A percentile compares a stretch with the other conserved stretches of the same genome.
phyloP scores from a whole-genome alignment of 2,113 vertebrate species.

The Trematomus loennbergii region DNA sequence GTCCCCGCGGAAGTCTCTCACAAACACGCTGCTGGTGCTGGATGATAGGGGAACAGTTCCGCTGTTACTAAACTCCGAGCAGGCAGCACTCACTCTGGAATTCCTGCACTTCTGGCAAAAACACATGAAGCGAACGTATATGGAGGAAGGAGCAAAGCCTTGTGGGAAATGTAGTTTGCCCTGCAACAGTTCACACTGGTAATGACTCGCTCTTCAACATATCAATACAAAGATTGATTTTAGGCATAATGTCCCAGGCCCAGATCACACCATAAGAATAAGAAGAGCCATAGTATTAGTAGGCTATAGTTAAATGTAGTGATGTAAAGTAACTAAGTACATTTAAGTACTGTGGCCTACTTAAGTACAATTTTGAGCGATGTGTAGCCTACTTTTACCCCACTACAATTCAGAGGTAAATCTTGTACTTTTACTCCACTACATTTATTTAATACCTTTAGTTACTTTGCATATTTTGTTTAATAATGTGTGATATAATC shows the following conservation, averaged over 20 bases:
- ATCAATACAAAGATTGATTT: not conserved
- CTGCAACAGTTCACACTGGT: not conserved
- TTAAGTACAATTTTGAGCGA: too few species aligned
- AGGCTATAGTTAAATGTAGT: not conserved
- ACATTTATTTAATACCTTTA: too few species aligned
- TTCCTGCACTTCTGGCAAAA: slow-evolving; percentile 52
- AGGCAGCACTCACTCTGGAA: slow-evolving; percentile 28
- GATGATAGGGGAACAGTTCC: slow-evolving; percentile 28
- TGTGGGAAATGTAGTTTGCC: slow-evolving; percentile 71
- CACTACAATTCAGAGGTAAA: too few species aligned
- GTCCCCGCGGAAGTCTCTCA: slow-evolving; percentile 9
- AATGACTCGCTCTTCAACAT: too few species aligned
- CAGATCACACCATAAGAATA: not conserved
- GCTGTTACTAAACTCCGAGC: slow-evolving; percentile 29
- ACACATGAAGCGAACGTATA: slow-evolving; percentile 11
- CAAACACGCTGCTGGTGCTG: not conserved
- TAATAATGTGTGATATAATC: too few species aligned
- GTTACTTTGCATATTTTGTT: too few species aligned
- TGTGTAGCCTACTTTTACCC: too few species aligned
- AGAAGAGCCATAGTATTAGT: not conserved
- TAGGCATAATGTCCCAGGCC: not conserved
- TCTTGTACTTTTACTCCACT: too few species aligned
- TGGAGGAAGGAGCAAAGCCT: slow-evolving; percentile 31
- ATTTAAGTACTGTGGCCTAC: too few species aligned
- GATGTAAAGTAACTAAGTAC: too few species aligned